A percentile compares a stretch with the other conserved stretches of the same genome.
Conservation (phyloP, 2,113 vertebrate genomes). For the Isichthys henryi region DNA sequence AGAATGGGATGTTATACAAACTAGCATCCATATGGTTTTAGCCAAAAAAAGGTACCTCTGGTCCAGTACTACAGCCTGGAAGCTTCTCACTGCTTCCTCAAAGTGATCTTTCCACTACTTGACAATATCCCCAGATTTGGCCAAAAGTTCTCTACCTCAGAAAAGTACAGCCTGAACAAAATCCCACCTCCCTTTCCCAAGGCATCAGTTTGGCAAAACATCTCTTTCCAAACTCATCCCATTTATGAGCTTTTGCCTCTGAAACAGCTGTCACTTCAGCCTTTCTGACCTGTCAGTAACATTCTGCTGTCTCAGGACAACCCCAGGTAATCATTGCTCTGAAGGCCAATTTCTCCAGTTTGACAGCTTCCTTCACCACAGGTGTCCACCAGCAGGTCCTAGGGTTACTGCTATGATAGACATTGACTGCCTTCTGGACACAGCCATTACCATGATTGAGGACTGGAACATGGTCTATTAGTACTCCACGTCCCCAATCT, state of each 20-base stretch:
- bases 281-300: not conserved
- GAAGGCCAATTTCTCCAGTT: not conserved
- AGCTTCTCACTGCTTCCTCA: not conserved
- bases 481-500: not conserved
- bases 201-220: not conserved
- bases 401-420: not conserved
- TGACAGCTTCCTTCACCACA: not conserved
- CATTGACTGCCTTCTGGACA: not conserved
- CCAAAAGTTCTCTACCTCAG: not conserved
- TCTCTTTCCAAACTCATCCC: not conserved
- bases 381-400: not conserved
- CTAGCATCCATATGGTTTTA: not conserved
- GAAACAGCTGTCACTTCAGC: not conserved
- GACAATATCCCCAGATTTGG: not conserved
- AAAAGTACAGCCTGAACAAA: not conserved
- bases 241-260: not conserved
- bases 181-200: not conserved
- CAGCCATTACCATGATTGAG: not conserved
- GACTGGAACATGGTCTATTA: not conserved
- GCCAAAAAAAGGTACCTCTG: not conserved
- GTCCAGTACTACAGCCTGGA: not conserved
- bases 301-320: not conserved
- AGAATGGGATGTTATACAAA: not conserved
- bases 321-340: not conserved
- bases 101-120: not conserved